Evolutionary conservation across 2,888 invertebrate species (phyloP).

Genomic region (Philopedon plagiatum): DNA sequence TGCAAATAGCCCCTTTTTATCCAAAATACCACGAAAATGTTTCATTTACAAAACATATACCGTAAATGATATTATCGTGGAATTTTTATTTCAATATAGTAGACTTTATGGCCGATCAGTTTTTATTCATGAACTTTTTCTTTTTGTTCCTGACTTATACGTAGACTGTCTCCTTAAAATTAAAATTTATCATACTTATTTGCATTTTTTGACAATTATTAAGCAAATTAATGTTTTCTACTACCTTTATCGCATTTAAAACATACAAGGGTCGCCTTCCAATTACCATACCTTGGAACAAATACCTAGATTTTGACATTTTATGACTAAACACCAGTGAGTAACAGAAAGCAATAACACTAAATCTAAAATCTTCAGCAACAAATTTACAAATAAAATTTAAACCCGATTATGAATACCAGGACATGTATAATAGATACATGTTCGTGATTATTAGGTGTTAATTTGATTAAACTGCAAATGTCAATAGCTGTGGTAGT

Average conservation of each 20-base stretch:
- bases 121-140: constrained; percentile 58
- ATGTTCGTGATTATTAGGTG: constrained; percentile 13
- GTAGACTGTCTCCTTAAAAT: constrained; percentile 15
- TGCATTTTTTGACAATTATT: constrained; percentile 56
- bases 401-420: neutral
- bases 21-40: constrained; percentile 63
- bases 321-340: too few species aligned
- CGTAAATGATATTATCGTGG: constrained; percentile 63
- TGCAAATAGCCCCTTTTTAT: constrained; percentile 64
- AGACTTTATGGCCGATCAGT: constrained; percentile 57
- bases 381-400: too few species aligned
- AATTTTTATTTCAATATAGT: constrained; percentile 61
- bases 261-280: too few species aligned
- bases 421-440: neutral
- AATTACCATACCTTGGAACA: too few species aligned
- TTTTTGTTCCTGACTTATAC: constrained; percentile 16
- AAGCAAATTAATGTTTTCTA: constrained; percentile 39
- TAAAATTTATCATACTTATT: constrained; percentile 30
- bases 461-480: constrained; percentile 34
- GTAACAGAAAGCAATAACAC: too few species aligned
- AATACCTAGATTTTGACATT: too few species aligned
- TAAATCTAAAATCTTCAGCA: too few species aligned
- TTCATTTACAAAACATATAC: constrained; percentile 65
- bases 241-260: neutral
- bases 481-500: constrained; percentile 30